These are phyloP conservation scores for Plusia festucae DNA, from an alignment of 2,888 invertebrate species.

Conservation along the genomic window DNA sequence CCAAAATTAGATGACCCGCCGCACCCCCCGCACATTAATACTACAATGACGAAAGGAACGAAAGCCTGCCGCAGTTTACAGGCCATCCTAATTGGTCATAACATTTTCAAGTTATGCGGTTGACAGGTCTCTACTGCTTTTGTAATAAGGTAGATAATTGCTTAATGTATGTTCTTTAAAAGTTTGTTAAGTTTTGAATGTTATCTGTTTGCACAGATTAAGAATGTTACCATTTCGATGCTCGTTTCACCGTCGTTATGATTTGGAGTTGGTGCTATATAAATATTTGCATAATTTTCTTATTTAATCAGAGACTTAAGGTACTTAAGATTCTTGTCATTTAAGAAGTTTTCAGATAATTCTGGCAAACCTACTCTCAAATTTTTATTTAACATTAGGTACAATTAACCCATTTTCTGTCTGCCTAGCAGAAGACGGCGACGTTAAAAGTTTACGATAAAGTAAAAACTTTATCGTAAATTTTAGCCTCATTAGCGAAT, in stretches of 20 bases:
- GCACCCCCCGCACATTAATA: slow-evolving; percentile 30
- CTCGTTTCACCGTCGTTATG: slow-evolving; percentile 70
- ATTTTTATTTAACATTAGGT: slow-evolving; percentile 7
- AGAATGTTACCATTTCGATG: slow-evolving; percentile 73
- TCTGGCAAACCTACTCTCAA: slow-evolving; percentile 41
- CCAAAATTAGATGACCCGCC: slow-evolving; percentile 64
- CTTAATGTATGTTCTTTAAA: slow-evolving; percentile 45
- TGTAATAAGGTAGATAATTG: slow-evolving; percentile 68
- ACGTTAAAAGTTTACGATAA: background rate
- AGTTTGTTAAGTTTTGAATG: slow-evolving; percentile 67
- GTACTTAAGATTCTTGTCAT: slow-evolving; percentile 39
- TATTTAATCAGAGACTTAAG: slow-evolving; percentile 45
- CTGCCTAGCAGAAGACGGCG: background rate
- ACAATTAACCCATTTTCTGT: background rate
- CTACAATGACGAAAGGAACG: slow-evolving; percentile 39
- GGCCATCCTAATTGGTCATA: slow-evolving; percentile 71
- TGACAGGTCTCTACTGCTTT: slow-evolving; percentile 60
- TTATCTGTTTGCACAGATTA: slow-evolving; percentile 78
- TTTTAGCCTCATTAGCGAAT: background rate
- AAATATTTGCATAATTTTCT: slow-evolving; percentile 58
- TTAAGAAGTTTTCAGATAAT: slow-evolving; percentile 24
- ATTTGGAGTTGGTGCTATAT: slow-evolving; percentile 56
- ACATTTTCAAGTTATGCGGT: slow-evolving; percentile 60
- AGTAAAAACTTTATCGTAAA: background rate
- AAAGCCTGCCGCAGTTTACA: slow-evolving; percentile 49